Evolutionary conservation across 2,113 vertebrate species (phyloP).

Genomic region (Microtus ochrogaster): DNA sequence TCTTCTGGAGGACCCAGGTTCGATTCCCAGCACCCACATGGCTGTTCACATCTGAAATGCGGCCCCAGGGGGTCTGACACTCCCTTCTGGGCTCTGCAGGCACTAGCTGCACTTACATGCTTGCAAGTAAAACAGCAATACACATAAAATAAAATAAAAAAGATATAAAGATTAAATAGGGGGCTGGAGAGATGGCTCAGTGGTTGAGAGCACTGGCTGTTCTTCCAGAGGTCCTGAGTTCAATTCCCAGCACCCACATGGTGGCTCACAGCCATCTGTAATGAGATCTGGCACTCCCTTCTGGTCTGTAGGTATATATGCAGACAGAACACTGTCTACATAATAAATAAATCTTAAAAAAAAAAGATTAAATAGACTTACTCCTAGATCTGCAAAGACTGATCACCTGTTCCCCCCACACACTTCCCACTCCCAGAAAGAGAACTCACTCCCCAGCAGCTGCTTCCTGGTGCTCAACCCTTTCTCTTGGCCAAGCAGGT

Average conservation of each 20-base stretch:
- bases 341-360: no score
- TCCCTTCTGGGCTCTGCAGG: neutral
- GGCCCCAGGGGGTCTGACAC: neutral
- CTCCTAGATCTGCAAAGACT: neutral
- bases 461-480: constrained; percentile 58
- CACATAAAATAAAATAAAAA: neutral
- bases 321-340: no score
- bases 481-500: constrained; percentile 9
- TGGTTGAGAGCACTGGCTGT: no score
- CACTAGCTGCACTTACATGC: neutral
- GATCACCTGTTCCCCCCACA: neutral
- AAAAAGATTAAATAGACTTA: neutral
- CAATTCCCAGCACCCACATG: no score
- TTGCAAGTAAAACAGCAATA: neutral
- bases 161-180: neutral
- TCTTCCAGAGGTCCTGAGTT: no score
- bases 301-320: no score
- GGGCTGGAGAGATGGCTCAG: no score
- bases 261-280: no score
- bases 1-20: neutral
- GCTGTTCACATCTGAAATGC: neutral
- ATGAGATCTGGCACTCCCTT: no score
- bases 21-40: neutral
- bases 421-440: neutral
- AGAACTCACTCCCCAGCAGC: constrained; percentile 43